A percentile compares a stretch with the other conserved stretches of the same genome.
These are phyloP conservation scores for Trinectes maculatus DNA, from an alignment of 2,113 vertebrate species.

Conservation along the genomic window DNA sequence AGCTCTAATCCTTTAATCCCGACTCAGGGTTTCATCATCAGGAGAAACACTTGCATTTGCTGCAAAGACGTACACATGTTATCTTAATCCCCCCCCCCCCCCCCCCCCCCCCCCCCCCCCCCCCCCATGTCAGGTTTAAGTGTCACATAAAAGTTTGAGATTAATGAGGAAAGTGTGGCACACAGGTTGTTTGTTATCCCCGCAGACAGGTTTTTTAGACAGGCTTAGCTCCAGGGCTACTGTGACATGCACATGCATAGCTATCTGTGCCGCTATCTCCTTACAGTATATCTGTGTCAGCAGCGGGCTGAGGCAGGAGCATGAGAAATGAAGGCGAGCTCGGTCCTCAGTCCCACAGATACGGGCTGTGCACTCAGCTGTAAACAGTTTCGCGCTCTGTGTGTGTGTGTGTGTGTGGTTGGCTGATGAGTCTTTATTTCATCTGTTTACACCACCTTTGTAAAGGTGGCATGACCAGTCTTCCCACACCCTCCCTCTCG, in stretches of 20 bases:
- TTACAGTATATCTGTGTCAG: conserved; percentile 74
- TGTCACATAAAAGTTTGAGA: conserved; percentile 32
- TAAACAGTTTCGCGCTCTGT: conserved; percentile 56
- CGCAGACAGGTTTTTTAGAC: conserved; percentile 38
- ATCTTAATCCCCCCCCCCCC: conserved; percentile 25
- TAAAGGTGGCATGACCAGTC: conserved; percentile 70
- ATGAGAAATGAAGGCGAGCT: conserved; percentile 75
- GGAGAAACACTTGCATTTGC: conserved; percentile 46
- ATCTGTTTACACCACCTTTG: conserved; percentile 68
- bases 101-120: conserved; percentile 20
- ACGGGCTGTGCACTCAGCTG: conserved; percentile 66
- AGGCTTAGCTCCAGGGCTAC: conserved; percentile 36
- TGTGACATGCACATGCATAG: conserved; percentile 52
- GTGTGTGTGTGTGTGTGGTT: conserved; percentile 32
- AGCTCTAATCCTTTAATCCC: conserved; percentile 64
- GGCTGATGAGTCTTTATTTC: conserved; percentile 46
- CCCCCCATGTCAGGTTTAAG: conserved; percentile 29
- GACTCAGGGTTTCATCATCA: conserved; percentile 34
- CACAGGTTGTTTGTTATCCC: conserved; percentile 19
- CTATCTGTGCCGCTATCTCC: conserved; percentile 74
- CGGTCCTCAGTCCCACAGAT: conserved; percentile 72
- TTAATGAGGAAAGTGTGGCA: conserved; percentile 46
- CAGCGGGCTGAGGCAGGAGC: conserved; percentile 63
- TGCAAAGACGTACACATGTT: conserved; percentile 35
- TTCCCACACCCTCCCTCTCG: conserved; percentile 69